phyloP scores from a whole-genome alignment of 2,113 vertebrate genomes.

The Brienomyrus longianalis region DNA sequence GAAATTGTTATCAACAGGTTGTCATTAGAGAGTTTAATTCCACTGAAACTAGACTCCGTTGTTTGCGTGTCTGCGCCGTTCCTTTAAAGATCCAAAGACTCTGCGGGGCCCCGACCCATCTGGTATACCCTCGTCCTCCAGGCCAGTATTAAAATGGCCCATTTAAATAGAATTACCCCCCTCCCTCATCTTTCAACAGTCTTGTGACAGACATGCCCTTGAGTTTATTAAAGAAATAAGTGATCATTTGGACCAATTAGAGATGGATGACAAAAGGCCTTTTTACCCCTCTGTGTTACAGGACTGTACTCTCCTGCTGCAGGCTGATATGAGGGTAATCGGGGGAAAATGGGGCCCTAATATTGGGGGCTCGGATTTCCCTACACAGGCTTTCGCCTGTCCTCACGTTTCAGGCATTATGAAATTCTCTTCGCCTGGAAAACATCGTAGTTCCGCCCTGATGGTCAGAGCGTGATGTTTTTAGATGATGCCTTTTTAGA shows the following conservation, averaged over 20 bases:
- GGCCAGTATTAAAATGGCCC: not conserved
- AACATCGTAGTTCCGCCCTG: not conserved
- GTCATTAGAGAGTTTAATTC: slow-evolving; percentile 4
- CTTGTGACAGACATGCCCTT: slow-evolving; percentile 7
- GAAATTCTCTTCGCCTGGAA: not conserved
- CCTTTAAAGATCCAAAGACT: not conserved
- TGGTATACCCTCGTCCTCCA: not conserved
- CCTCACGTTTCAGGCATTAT: not conserved
- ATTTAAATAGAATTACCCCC: not conserved
- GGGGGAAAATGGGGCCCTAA: not conserved
- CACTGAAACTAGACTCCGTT: not conserved
- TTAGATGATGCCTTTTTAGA: not conserved
- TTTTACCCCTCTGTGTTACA: not conserved
- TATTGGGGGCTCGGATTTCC: not conserved
- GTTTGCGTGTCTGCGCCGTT: slow-evolving; percentile 11
- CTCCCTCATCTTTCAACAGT: slow-evolving; percentile 20
- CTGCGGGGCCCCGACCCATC: not conserved
- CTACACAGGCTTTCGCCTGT: not conserved
- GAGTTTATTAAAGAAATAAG: slow-evolving; percentile 25
- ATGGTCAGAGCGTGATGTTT: not conserved
- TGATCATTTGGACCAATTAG: slow-evolving; percentile 30
- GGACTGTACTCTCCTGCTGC: not conserved
- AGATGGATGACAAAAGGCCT: slow-evolving; percentile 24
- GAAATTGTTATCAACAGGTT: slow-evolving; percentile 15
- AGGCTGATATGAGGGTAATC: not conserved